Evolutionary conservation across 1,140 invertebrate genomes (phyloP), one percentile per base, ranked within the genome.

Genomic region (Magallana gigas): DNA sequence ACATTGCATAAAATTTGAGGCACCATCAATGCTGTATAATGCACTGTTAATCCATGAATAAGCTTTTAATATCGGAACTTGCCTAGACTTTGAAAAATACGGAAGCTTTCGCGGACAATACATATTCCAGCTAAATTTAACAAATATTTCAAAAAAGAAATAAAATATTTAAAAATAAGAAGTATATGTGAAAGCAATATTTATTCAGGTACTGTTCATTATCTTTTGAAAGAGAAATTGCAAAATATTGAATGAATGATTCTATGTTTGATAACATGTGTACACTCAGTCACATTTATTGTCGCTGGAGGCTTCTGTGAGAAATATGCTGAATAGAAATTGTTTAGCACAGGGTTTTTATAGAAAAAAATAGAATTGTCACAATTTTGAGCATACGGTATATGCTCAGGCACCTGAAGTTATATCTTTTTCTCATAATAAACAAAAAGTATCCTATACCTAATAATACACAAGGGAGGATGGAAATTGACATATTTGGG

Each of bases 371-470:
- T 60, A 60, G 59, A 60, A 60, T 60, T 60, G 59, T 60, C 8
- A 60, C 59, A 60, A 8, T 60, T 60, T 60, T 60, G 59, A 60
- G 59, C 59, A 3, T 60, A 60, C 59, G 59, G 59, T 60, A 60
- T 60, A 60, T 60, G 59, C 59, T 60, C 59, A 60, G 59, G 59
- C 59, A 60, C 59, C 59, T 60, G 59, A 60, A 60, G 59, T 60
- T 60, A 60, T 60, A 60, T 60, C 59, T 60, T 60, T 60, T 60
- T 60, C 59, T 60, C 59, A 60, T 60, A 60, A 60, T 60, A 60
- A 60, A 60, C 59, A 60, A 60, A 60, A 60, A 60, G 9, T 60
- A 60, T 60, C 59, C 59, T 8, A 60, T 60, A 60, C 16, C 59
- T 60, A 60, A 60, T 60, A 60, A 60, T 60, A 60, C 59, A 60